Base-by-base conservation (phyloP, 2,888 invertebrate genomes). In the Clunio marinus region DNA sequence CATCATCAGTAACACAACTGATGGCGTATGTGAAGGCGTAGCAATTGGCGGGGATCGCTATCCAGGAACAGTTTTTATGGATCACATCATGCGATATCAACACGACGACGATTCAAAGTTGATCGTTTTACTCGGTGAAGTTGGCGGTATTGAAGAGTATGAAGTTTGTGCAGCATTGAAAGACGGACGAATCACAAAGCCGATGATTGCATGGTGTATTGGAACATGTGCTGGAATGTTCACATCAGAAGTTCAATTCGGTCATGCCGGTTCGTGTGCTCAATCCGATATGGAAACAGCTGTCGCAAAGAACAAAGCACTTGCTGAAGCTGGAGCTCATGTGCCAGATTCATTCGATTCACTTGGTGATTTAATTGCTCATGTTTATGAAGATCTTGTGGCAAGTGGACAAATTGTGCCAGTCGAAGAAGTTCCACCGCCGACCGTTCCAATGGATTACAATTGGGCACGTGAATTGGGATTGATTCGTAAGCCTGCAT, bases 381-480 rank as follows among this genome's bases (percentile, higher is more conserved):
- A 82, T 72, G 90, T 91, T 0, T 93, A 91, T 77, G 80, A 83
- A 62, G 80, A 84, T 62, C 81, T 99, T 70, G 95, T 99, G 0
- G 82, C 84, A 65, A 83, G 85, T 17, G 95, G 96, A 41, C 84
- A 84, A 67, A 91, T 99, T 73, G 86, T 91, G 7, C 94, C 94
- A 0, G 87, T 88, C 73, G 88, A 91, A 51, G 98, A 99, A 78
- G 86, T 92, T 63, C 95, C 97, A 8, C 99, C 99, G 35, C 99
- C 99, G 1, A 97, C 98, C 17, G 97, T 99, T n/a, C 98, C 98
- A 7, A 98, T 99, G 98, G 98, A 99, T 79, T 99, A 94, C 79
- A 93, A 90, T 71, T 99, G 98, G 98, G 98, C 98, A 0, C 86
- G 75, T 28, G 98, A 99, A 81, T 82, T 99, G 70, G 99, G 99